These are phyloP conservation scores for Pipistrellus pygmaeus DNA, from an alignment of 2,797 vertebrate genomes.

Conservation along the genomic window DNA sequence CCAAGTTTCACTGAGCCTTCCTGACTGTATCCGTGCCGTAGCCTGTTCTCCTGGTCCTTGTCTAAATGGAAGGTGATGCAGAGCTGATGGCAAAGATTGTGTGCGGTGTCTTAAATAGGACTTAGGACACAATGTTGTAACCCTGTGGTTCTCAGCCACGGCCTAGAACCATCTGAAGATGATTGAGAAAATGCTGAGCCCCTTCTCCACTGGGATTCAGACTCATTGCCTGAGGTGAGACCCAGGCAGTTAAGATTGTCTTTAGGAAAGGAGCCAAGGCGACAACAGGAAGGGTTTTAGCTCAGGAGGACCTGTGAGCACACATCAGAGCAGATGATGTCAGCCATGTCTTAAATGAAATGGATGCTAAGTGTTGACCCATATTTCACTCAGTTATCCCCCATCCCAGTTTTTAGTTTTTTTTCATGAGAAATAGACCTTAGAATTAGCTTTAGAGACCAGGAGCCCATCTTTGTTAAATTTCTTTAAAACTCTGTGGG, in stretches of 20 bases:
- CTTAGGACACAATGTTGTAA: neutral
- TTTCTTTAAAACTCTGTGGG: neutral
- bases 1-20: neutral
- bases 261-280: neutral
- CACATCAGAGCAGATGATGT: neutral
- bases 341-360: neutral
- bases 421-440: neutral
- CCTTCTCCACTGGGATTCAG: neutral
- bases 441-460: neutral
- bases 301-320: neutral
- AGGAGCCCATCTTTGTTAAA: neutral
- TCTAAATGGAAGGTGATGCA: neutral
- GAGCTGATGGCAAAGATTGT: neutral
- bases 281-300: neutral
- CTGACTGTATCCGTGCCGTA: neutral
- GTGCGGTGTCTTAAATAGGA: neutral
- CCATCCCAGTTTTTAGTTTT: neutral
- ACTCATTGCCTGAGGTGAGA: neutral
- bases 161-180: neutral
- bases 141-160: neutral
- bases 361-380: neutral
- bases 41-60: neutral
- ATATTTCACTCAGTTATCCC: neutral
- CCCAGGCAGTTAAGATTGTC: neutral
- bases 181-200: neutral